Evolutionary conservation across 2,113 vertebrate species (phyloP).

Genomic region (Gymnorhina tibicen): DNA sequence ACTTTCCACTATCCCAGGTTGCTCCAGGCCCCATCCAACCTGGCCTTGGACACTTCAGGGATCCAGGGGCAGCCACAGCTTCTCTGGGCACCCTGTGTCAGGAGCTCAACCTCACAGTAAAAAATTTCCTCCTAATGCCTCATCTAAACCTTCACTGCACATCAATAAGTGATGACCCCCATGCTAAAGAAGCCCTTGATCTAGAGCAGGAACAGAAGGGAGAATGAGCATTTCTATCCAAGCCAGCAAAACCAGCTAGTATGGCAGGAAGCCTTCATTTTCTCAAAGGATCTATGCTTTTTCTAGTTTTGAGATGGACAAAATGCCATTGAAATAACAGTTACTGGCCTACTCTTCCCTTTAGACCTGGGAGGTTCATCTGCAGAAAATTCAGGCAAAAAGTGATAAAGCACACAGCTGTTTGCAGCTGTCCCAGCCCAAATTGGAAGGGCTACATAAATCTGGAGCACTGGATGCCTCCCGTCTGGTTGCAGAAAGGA

Average conservation of each 20-base stretch:
- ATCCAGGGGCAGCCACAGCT: background rate
- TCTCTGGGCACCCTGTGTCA: background rate
- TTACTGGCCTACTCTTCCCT: background rate
- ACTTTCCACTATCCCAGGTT: background rate
- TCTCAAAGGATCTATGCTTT: background rate
- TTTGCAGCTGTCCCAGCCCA: background rate
- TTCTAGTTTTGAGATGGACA: background rate
- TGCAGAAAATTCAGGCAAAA: background rate
- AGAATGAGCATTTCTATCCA: background rate
- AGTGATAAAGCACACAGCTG: background rate
- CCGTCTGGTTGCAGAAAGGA: accelerated
- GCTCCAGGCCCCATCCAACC: background rate
- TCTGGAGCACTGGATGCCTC: background rate
- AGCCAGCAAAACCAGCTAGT: background rate
- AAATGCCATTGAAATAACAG: background rate
- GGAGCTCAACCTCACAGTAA: background rate
- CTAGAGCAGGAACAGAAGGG: background rate
- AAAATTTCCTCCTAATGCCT: background rate
- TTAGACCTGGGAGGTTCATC: background rate
- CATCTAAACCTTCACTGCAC: background rate
- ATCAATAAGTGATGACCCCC: background rate
- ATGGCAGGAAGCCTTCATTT: background rate
- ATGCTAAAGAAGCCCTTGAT: background rate
- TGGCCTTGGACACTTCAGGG: background rate
- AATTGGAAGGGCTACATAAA: background rate